phyloP scores from a whole-genome alignment of 2,888 invertebrate genomes.

The Sepiola atlantica region DNA sequence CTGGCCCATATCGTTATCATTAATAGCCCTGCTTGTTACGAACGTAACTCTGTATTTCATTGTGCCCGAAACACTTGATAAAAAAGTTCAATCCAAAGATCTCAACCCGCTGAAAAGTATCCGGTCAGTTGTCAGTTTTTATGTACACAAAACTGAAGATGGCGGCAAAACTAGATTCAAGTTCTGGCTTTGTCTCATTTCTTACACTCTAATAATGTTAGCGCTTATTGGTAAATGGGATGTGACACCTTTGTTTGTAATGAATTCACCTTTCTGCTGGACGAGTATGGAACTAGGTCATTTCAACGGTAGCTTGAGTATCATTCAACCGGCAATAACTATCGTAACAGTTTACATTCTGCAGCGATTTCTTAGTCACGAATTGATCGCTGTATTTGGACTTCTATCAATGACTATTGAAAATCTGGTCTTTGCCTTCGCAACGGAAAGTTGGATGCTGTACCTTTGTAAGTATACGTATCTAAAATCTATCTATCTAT shows the following conservation, averaged over 20 bases:
- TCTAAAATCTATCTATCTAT: too few relatives aligned
- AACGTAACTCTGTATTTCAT: not conserved
- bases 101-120: not conserved
- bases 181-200: conserved; percentile 36
- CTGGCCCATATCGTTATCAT: not conserved
- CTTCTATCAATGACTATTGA: conserved; percentile 49
- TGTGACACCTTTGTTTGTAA: conserved; percentile 50
- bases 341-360: conserved; percentile 49
- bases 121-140: not conserved
- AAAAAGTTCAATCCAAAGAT: conserved; percentile 46
- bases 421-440: conserved; percentile 49
- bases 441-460: conserved; percentile 50
- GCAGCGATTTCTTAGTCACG: conserved; percentile 52
- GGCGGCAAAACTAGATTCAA: not conserved
- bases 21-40: not conserved
- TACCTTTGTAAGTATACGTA: conserved; percentile 52
- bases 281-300: conserved; percentile 52
- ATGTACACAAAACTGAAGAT: not conserved
- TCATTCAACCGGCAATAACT: conserved; percentile 50
- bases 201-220: not conserved
- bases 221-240: conserved; percentile 8
- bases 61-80: not conserved
- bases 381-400: conserved; percentile 50
- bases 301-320: conserved; percentile 50
- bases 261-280: conserved; percentile 57